Conservation (phyloP, 2,797 vertebrate species). For the Arctocebus calabarensis region DNA sequence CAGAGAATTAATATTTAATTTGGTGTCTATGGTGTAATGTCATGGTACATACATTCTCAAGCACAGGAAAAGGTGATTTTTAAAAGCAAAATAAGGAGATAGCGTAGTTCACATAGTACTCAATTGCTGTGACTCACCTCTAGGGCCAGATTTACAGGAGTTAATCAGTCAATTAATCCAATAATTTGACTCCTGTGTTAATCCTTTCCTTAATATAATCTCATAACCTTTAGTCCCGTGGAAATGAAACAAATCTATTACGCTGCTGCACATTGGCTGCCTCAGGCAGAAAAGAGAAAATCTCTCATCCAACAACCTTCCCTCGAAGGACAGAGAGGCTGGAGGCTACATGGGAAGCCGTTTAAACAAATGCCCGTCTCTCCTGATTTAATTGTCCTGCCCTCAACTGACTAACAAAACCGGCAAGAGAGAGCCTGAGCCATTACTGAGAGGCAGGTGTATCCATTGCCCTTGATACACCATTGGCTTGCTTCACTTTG, state of each 20-base stretch:
- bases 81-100: slow-evolving; percentile 56
- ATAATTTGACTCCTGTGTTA: slow-evolving; percentile 58
- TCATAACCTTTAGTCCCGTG: slow-evolving; percentile 61
- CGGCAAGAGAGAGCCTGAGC: slow-evolving; percentile 67
- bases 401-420: slow-evolving; percentile 66
- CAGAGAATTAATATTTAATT: slow-evolving; percentile 71
- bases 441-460: slow-evolving; percentile 54
- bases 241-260: slow-evolving; percentile 61
- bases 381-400: slow-evolving; percentile 61
- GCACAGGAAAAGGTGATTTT: slow-evolving; percentile 65
- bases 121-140: neutral
- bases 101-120: neutral
- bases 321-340: neutral
- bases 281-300: slow-evolving; percentile 28
- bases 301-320: neutral
- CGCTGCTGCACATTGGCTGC: neutral
- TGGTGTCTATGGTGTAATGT: neutral
- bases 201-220: slow-evolving; percentile 54
- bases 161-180: slow-evolving; percentile 69
- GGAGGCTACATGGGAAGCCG: neutral
- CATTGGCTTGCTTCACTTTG: slow-evolving; percentile 64
- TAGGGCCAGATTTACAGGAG: slow-evolving; percentile 9
- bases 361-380: neutral
- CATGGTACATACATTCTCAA: neutral
- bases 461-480: slow-evolving; percentile 56